Conservation (phyloP, 2,113 vertebrate genomes). For the Apistogramma diplotaenia region DNA sequence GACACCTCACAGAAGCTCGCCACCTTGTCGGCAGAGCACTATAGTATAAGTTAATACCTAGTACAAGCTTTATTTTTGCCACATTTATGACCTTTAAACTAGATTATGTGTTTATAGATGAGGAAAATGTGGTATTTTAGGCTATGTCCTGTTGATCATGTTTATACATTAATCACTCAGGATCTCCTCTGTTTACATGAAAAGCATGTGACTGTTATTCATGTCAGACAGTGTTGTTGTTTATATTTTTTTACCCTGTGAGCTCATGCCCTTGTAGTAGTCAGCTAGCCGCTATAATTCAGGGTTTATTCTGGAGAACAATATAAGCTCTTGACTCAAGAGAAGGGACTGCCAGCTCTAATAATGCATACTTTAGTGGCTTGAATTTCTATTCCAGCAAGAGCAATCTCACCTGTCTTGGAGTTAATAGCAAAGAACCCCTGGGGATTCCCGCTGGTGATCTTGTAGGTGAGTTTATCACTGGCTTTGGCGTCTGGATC, state of each 20-base stretch:
- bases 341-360: not conserved
- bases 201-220: not conserved
- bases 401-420: slow-evolving; percentile 83
- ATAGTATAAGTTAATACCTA: not conserved
- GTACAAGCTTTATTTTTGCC: not conserved
- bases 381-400: not conserved
- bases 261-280: not conserved
- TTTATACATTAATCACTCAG: not conserved
- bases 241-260: not conserved
- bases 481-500: slow-evolving; percentile 90
- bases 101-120: not conserved
- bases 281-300: not conserved
- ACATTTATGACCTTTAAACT: not conserved
- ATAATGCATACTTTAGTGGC: not conserved
- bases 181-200: not conserved
- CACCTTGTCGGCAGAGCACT: not conserved
- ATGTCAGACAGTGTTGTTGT: not conserved
- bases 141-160: not conserved
- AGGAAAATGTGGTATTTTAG: not conserved
- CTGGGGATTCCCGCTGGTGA: slow-evolving; percentile 97
- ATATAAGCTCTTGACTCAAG: not conserved
- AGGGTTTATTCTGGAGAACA: not conserved
- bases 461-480: slow-evolving; percentile 89
- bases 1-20: not conserved
- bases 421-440: slow-evolving; percentile 93